A percentile compares a stretch with the other conserved stretches of the same genome.
Evolutionary conservation across 1,140 invertebrate genomes (phyloP).

Genomic region (Dysdera silvatica): DNA sequence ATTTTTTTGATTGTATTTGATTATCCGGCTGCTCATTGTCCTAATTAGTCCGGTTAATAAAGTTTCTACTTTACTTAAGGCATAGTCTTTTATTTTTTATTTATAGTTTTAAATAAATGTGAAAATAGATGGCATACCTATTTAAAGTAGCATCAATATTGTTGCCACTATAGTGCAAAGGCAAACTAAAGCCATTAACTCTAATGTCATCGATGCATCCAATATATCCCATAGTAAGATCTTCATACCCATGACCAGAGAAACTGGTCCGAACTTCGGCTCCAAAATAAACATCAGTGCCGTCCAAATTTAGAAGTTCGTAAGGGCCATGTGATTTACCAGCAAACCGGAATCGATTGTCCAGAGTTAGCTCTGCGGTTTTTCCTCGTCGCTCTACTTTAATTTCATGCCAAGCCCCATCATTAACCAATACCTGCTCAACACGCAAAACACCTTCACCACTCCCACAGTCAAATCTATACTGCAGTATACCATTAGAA

Average conservation of each 20-base stretch:
- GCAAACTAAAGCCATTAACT: constrained; percentile 64
- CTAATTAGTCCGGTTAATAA: not conserved
- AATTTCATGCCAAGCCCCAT: constrained; percentile 84
- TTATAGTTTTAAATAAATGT: not conserved
- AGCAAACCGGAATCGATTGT: constrained; percentile 65
- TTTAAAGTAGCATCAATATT: constrained; percentile 51
- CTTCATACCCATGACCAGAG: constrained; percentile 57
- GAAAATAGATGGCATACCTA: constrained; percentile 11
- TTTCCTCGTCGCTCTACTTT: constrained; percentile 70
- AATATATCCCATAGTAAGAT: constrained; percentile 65
- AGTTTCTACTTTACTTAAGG: not conserved
- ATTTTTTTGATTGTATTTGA: too few relatives aligned
- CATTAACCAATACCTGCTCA: constrained; percentile 62
- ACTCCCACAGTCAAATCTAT: constrained; percentile 80
- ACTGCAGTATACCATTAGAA: constrained; percentile 72
- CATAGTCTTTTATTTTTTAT: not conserved
- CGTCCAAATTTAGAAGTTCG: constrained; percentile 76
- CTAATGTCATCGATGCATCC: constrained; percentile 85
- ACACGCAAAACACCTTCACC: constrained; percentile 79
- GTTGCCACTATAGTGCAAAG: constrained; percentile 61
- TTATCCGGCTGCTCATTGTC: too few relatives aligned
- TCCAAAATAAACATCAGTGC: constrained; percentile 73
- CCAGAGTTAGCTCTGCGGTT: constrained; percentile 65
- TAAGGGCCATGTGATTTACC: constrained; percentile 71
- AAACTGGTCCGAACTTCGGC: constrained; percentile 68